Conservation (phyloP, 1,140 invertebrate species). For the Drosophila leontia region DNA sequence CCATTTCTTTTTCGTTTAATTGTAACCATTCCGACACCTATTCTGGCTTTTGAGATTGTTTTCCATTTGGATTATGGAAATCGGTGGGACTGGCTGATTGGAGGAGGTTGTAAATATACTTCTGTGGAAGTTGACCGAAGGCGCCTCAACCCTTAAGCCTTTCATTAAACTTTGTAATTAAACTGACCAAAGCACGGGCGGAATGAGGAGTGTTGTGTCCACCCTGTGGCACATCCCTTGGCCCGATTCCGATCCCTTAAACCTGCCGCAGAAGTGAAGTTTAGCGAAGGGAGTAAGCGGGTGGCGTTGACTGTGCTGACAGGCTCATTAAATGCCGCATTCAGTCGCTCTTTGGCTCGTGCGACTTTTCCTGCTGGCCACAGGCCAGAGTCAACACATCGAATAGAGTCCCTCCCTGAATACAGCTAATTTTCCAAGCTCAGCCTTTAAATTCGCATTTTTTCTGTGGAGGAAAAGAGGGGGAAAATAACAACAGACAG, state of each 20-base stretch:
- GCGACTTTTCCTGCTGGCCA: conserved; percentile 43
- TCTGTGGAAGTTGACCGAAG: conserved; percentile 13
- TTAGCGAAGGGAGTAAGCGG: conserved; percentile 43
- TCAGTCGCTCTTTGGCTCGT: conserved; percentile 39
- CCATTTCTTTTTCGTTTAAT: no score
- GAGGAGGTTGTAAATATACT: conserved; percentile 32
- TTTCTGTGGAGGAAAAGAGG: conserved; percentile 9
- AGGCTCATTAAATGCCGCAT: conserved; percentile 77
- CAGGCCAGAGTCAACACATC: conserved; percentile 70
- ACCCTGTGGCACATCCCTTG: conserved; percentile 8
- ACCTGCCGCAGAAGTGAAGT: conserved; percentile 32
- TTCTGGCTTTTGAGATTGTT: conserved; percentile 2
- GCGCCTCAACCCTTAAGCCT: conserved; percentile 61
- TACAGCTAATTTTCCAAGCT: conserved; percentile 60
- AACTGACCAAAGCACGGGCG: conserved; percentile 58
- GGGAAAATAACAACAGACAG: background rate
- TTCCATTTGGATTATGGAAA: conserved; percentile 50
- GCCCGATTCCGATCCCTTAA: conserved; percentile 1
- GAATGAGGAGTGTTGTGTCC: conserved; percentile 18
- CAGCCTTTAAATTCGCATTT: conserved; percentile 39
- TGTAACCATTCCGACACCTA: no score
- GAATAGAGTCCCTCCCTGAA: conserved; percentile 26
- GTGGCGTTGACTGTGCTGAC: conserved; percentile 66
- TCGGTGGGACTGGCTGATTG: conserved; percentile 22
- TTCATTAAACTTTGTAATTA: conserved; percentile 82